Evolutionary conservation across 1,140 invertebrate genomes (phyloP).

Genomic region (Lordiphosa mommai): DNA sequence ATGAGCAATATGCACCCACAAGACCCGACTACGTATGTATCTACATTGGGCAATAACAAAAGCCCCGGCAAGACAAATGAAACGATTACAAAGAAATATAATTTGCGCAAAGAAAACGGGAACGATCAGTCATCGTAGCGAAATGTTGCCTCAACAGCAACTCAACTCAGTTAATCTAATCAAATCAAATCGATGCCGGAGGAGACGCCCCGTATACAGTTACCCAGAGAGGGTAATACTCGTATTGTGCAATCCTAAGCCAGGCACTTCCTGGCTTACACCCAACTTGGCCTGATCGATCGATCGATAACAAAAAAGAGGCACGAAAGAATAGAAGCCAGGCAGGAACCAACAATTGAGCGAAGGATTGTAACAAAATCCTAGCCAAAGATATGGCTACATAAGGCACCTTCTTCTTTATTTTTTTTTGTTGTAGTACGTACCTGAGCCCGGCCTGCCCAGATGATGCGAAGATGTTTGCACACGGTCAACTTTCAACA

Average conservation of each 20-base stretch:
- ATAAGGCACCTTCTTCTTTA: constrained; percentile 1
- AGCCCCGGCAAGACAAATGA: constrained; percentile 53
- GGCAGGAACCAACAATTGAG: constrained; percentile 72
- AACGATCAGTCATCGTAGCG: constrained; percentile 60
- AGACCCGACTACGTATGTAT: constrained; percentile 38
- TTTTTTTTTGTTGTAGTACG: neutral
- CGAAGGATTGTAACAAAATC: constrained; percentile 58
- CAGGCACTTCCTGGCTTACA: constrained; percentile 68
- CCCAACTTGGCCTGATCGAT: constrained; percentile 54
- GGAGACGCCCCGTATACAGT: constrained; percentile 32
- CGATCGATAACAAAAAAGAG: constrained; percentile 51
- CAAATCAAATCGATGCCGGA: constrained; percentile 63
- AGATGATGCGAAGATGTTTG: constrained; percentile 50
- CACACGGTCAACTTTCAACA: constrained; percentile 64
- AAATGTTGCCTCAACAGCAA: constrained; percentile 38
- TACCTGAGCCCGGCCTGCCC: constrained; percentile 25
- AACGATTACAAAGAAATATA: constrained; percentile 72
- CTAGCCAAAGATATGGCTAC: constrained; percentile 55
- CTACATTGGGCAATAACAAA: constrained; percentile 47
- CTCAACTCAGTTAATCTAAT: constrained; percentile 59
- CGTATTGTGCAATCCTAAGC: constrained; percentile 49
- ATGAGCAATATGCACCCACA: constrained; percentile 70
- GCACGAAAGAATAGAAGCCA: constrained; percentile 29
- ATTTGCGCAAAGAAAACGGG: constrained; percentile 58
- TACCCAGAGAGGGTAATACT: constrained; percentile 6